Evolutionary conservation across 1,140 invertebrate genomes (phyloP).

Genomic region (Cyclina sinensis): DNA sequence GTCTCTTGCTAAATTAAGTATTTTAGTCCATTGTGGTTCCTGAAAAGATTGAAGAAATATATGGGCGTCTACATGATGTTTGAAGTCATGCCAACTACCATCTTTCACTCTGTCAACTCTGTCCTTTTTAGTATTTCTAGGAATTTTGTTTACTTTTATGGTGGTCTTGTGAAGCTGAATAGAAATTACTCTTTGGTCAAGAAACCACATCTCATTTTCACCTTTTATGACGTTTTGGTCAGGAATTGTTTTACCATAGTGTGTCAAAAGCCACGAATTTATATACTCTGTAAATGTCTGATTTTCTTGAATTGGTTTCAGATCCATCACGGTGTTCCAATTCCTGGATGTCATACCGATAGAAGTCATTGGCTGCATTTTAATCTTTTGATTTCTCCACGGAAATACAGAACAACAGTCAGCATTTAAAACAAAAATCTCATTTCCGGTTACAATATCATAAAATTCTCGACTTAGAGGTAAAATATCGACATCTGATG

Average conservation of each 20-base stretch:
- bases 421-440: constrained; percentile 10
- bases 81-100: neutral
- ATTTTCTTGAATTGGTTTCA: neutral
- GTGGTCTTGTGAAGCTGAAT: neutral
- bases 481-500: neutral
- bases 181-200: neutral
- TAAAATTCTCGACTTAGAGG: neutral
- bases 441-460: neutral
- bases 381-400: neutral
- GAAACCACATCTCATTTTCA: neutral
- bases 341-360: neutral
- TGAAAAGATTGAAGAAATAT: neutral
- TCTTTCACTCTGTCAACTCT: neutral
- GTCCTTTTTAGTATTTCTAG: neutral
- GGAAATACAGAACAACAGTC: neutral
- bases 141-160: neutral
- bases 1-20: neutral
- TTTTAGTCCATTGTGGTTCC: neutral
- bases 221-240: neutral
- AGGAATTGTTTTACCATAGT: neutral
- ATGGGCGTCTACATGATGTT: neutral
- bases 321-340: neutral
- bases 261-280: neutral
- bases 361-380: constrained; percentile 1
- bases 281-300: neutral